phyloP scores from a whole-genome alignment of 2,113 vertebrate genomes.

The Scalopus aquaticus region DNA sequence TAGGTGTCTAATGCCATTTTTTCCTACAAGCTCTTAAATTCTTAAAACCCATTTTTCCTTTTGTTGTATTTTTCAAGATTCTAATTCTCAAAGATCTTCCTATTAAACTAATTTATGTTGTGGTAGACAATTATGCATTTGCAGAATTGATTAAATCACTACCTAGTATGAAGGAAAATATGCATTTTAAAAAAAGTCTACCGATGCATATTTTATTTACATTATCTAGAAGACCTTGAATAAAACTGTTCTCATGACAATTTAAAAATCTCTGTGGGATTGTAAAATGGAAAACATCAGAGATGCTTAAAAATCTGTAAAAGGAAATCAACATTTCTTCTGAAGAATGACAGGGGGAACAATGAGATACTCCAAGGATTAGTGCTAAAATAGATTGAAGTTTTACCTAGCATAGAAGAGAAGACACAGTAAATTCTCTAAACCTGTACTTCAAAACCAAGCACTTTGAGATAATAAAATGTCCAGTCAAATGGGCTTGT shows the following conservation, averaged over 20 bases:
- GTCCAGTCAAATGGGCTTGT: constrained; percentile 33
- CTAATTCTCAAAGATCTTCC: not conserved
- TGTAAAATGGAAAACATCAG: not conserved
- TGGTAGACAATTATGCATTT: not conserved
- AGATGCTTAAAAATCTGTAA: not conserved
- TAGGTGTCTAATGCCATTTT: not conserved
- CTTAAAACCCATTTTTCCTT: not conserved
- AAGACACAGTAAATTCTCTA: not conserved
- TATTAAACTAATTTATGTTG: not conserved
- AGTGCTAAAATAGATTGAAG: not conserved
- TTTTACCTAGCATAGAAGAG: constrained; percentile 26
- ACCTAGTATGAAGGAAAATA: constrained; percentile 11
- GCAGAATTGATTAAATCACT: not conserved
- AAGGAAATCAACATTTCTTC: constrained; percentile 6
- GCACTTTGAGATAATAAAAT: constrained; percentile 63
- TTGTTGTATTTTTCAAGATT: constrained; percentile 27
- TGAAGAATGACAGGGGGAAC: not conserved
- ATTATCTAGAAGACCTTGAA: not conserved
- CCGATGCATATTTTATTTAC: not conserved
- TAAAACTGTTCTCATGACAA: not conserved
- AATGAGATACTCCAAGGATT: not conserved
- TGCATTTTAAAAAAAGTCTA: not conserved
- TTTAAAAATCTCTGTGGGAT: not conserved
- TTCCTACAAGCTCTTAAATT: not conserved
- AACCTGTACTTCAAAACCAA: constrained; percentile 34